Percentiles rank a stretch among this genome's conserved stretches.
Evolutionary conservation across 2,797 vertebrate species (phyloP).

Genomic region (Diplodus puntazzo): DNA sequence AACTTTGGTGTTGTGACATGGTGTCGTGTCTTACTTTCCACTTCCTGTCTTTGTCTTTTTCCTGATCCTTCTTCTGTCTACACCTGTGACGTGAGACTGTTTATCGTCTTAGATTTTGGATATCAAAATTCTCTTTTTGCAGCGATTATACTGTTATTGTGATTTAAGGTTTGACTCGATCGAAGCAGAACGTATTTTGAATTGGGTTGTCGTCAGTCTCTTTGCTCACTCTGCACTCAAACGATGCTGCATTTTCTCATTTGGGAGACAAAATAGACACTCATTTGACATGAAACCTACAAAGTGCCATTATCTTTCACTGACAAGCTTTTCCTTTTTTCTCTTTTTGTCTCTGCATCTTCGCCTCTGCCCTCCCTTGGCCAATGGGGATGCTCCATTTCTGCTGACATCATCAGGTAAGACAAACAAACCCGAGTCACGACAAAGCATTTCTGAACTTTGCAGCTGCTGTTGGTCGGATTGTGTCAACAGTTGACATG

Average conservation of each 20-base stretch:
- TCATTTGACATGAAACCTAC: background rate
- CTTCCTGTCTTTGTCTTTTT: no score
- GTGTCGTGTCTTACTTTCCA: no score
- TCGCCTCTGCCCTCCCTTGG: background rate
- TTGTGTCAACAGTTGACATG: background rate
- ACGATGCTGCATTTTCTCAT: background rate
- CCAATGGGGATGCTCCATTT: background rate
- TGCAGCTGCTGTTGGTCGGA: background rate
- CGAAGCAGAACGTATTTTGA: background rate
- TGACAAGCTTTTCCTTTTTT: slow-evolving; percentile 35
- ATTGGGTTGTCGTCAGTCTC: background rate
- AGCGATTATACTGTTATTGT: background rate
- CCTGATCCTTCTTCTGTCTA: no score
- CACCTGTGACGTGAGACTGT: no score
- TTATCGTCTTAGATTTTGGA: no score
- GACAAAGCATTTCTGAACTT: background rate
- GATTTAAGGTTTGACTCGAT: background rate
- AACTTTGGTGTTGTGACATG: no score
- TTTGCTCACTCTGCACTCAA: background rate
- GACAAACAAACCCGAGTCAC: background rate
- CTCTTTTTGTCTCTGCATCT: slow-evolving; percentile 8
- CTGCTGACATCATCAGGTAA: slow-evolving; percentile 69
- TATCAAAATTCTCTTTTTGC: background rate
- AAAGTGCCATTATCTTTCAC: background rate
- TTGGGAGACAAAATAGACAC: background rate